A percentile compares a stretch with the other conserved stretches of the same genome.
phyloP scores from a whole-genome alignment of 2,797 vertebrate species.

The Aphelocoma californica region DNA sequence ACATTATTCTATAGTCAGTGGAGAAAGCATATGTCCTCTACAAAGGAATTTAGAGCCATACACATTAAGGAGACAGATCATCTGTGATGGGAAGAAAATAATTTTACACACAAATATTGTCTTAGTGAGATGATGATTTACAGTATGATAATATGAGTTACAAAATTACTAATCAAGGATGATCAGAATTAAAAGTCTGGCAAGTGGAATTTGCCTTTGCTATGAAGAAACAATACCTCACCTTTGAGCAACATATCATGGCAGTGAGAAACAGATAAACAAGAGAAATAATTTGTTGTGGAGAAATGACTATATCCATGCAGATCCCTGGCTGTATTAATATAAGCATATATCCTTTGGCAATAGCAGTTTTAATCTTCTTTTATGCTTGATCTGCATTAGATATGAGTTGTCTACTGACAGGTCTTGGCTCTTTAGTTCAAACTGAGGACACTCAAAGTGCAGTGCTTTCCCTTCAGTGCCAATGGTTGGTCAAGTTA shows the following conservation, averaged over 20 bases:
- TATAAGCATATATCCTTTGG: background rate
- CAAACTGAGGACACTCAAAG: background rate
- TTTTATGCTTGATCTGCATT: background rate
- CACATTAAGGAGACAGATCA: background rate
- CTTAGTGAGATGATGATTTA: background rate
- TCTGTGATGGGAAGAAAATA: background rate
- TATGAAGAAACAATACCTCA: background rate
- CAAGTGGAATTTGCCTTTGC: background rate
- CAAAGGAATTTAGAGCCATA: background rate
- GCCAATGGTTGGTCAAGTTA: background rate
- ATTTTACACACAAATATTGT: background rate
- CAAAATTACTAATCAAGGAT: background rate
- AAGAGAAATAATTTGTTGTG: background rate
- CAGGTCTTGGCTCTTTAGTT: background rate
- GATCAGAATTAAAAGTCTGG: background rate
- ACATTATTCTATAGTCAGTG: background rate
- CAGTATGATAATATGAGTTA: background rate
- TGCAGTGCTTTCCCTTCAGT: background rate
- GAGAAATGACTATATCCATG: background rate
- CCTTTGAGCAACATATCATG: background rate
- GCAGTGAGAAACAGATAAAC: background rate
- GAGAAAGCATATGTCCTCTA: background rate
- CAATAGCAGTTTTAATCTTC: background rate
- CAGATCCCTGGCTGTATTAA: background rate
- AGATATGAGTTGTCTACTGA: background rate